Base-by-base conservation (phyloP, 2,797 vertebrate species). In the Anguilla pacifica region DNA sequence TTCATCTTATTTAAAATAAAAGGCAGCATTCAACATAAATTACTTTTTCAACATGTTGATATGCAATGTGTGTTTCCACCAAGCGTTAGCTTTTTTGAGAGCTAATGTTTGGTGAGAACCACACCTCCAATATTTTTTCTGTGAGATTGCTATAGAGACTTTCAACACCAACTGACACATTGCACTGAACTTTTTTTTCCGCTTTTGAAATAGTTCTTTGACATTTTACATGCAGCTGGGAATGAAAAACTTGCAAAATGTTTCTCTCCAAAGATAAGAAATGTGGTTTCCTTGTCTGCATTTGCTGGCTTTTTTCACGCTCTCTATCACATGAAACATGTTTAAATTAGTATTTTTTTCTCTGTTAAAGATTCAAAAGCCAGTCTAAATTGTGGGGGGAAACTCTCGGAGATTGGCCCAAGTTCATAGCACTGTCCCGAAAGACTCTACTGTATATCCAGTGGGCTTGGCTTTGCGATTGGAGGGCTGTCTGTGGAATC, bases 241-340 rank as follows among this genome's bases (percentile, higher is more conserved):
- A 84, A 84, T 84, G 31, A 84, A 84, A 59, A 57, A 57, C 53
- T 84, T 84, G 55, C 35, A 10, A 57, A 84, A 57, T 61, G 15
- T 61, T 84, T 84, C 13, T 84, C 31, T 59, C 82, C 2, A 51
- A 83, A 57, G 83, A 57, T 84, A 39, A 59, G 46, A 59, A 84
- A 84, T 28, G 10, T 17, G 10, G 79, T 46, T 82, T 82, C 22
- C 43, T 83, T 83, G 43, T 51, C 79, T 83, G 81, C 9, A 83
- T 83, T 83, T 83, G 53, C 46, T 53, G 51, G 10, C 43, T 83
- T 19, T 51, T n/a, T 25, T 3, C 7, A 46, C 35, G 6, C 64
- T 59, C 15, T 83, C 9, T 57, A 6, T 84, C 28, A 35, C 15
- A 11, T 61, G 15, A n/a, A 59, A 85, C 19, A 85, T 11, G 59